Evolutionary conservation across 23 tunicate genomes (phyloP).

Genomic region (Diplosoma virens): DNA sequence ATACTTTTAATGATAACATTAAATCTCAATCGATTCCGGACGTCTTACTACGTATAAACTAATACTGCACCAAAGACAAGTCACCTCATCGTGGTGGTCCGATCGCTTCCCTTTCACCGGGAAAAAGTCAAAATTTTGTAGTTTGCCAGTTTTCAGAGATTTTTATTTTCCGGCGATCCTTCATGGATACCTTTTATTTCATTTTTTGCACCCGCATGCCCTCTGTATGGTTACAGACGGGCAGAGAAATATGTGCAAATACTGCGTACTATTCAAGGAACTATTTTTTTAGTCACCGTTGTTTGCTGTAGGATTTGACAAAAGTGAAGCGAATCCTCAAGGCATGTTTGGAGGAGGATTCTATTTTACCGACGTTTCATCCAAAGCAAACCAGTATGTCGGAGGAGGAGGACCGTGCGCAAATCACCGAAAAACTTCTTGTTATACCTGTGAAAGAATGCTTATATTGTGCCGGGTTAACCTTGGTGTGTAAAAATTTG

Average conservation of each 20-base stretch:
- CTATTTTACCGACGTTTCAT: constrained; percentile 39
- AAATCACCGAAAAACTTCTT: constrained; percentile 3
- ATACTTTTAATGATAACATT: no score
- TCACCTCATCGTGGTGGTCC: no score
- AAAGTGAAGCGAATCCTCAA: constrained; percentile 42
- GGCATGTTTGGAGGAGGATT: constrained; percentile 62
- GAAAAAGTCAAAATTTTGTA: no score
- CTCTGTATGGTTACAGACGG: no score
- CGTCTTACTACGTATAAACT: no score
- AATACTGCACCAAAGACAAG: no score
- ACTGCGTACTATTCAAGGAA: neutral
- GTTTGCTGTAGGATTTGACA: constrained; percentile 46
- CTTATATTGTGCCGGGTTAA: constrained; percentile 37
- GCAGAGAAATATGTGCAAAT: no score
- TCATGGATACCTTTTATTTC: neutral
- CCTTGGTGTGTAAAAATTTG: constrained; percentile 6
- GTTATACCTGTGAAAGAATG: constrained; percentile 15
- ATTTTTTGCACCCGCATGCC: neutral
- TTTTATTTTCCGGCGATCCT: no score
- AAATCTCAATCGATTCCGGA: no score
- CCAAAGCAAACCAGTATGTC: constrained; percentile 50
- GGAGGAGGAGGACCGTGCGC: neutral
- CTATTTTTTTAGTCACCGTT: neutral
- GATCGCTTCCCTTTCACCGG: no score
- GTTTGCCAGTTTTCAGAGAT: no score